These are phyloP conservation scores for Tragelaphus eurycerus DNA, from an alignment of 2,797 vertebrate species.

Conservation along the genomic window DNA sequence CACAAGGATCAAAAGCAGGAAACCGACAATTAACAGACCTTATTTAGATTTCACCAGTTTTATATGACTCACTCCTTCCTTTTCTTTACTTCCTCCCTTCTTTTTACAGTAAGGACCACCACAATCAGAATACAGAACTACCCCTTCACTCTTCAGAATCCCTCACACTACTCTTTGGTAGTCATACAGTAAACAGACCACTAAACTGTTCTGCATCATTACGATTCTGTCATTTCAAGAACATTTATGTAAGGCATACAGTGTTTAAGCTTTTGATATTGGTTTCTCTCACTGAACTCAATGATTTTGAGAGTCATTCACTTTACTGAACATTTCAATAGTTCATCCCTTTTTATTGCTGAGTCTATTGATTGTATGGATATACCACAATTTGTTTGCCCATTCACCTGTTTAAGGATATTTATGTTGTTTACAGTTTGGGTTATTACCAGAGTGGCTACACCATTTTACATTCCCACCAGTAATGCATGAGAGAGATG, in stretches of 20 bases:
- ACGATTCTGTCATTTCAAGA: background rate
- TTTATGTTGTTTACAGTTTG: background rate
- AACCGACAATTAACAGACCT: background rate
- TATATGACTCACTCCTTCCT: background rate
- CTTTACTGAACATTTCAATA: background rate
- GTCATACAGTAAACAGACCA: background rate
- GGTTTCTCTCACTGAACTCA: background rate
- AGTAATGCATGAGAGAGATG: background rate
- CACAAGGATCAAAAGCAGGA: background rate
- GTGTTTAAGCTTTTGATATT: background rate
- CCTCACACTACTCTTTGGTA: background rate
- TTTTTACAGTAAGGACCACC: background rate
- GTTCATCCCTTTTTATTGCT: background rate
- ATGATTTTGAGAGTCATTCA: background rate
- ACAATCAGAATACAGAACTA: background rate
- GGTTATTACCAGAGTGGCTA: background rate
- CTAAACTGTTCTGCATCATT: background rate
- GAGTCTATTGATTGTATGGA: background rate
- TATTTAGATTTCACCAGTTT: background rate
- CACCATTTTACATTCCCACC: background rate
- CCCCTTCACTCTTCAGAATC: background rate
- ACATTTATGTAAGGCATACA: background rate
- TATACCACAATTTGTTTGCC: background rate
- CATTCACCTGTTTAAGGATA: background rate
- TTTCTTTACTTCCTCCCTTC: background rate